These are phyloP conservation scores for Poecile atricapillus DNA, from an alignment of 2,113 vertebrate species.

Conservation along the genomic window DNA sequence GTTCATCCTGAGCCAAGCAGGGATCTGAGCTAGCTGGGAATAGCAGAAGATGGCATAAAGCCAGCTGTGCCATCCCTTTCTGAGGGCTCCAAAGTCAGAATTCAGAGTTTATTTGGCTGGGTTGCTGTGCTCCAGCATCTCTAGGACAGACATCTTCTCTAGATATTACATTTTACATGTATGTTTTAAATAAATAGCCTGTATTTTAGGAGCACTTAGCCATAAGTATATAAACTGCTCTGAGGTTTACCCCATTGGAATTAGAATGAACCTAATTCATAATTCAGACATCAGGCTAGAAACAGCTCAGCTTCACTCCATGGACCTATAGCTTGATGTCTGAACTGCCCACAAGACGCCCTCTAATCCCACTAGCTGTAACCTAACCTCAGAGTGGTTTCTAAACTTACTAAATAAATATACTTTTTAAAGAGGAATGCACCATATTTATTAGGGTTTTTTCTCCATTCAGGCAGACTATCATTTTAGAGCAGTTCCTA, in stretches of 20 bases:
- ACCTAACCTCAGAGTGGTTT: conserved; percentile 66
- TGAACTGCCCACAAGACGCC: conserved; percentile 51
- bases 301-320: neutral
- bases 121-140: neutral
- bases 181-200: conserved; percentile 69
- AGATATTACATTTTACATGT: conserved; percentile 53
- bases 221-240: conserved; percentile 59
- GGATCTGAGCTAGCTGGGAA: neutral
- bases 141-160: conserved; percentile 23
- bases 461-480: conserved; percentile 18
- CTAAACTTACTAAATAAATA: conserved; percentile 60
- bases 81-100: neutral
- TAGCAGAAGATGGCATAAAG: neutral
- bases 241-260: conserved; percentile 68
- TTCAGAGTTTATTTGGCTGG: neutral
- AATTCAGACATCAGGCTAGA: conserved; percentile 58
- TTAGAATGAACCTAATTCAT: conserved; percentile 65
- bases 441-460: conserved; percentile 46
- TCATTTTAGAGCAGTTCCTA: conserved; percentile 27
- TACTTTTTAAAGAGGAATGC: conserved; percentile 51
- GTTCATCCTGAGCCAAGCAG: neutral
- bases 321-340: conserved; percentile 41
- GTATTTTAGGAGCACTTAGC: conserved; percentile 66
- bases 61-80: conserved; percentile 3
- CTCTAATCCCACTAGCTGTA: conserved; percentile 66